A percentile compares a stretch with the other conserved stretches of the same genome.
These are phyloP conservation scores for Trinorchestia longiramus DNA, from an alignment of 1,140 invertebrate genomes.

Conservation along the genomic window DNA sequence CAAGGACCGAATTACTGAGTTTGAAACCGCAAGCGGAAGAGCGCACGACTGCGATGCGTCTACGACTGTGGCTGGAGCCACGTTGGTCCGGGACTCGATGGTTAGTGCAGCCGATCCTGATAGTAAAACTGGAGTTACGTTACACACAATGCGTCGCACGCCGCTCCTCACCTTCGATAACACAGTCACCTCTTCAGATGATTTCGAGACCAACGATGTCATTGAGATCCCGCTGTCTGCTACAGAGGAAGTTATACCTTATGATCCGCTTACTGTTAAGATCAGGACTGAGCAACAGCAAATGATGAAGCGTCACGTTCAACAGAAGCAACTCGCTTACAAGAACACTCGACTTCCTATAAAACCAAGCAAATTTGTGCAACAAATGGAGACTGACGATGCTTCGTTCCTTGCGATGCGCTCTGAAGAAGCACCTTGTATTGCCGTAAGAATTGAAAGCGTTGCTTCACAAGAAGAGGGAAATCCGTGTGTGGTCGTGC, in stretches of 20 bases:
- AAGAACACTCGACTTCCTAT: background rate
- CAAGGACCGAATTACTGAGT: constrained; percentile 69
- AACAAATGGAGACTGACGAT: background rate
- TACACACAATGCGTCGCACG: background rate
- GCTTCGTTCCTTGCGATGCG: background rate
- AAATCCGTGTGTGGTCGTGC: constrained; percentile 45
- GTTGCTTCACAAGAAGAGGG: background rate
- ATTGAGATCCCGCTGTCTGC: constrained; percentile 22
- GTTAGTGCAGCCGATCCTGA: background rate
- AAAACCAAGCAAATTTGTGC: background rate
- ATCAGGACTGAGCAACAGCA: background rate
- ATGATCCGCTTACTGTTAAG: constrained; percentile 17
- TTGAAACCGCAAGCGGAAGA: constrained; percentile 66
- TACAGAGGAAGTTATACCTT: constrained; percentile 14
- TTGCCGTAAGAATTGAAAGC: background rate
- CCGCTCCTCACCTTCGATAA: constrained; percentile 44
- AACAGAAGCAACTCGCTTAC: background rate
- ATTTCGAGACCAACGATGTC: constrained; percentile 57
- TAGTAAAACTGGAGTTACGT: background rate
- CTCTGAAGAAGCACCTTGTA: background rate
- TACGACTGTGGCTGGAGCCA: background rate
- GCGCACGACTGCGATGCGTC: background rate
- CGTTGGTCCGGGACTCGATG: background rate
- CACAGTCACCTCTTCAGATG: constrained; percentile 66
- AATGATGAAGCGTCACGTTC: constrained; percentile 13